Conservation (phyloP, 2,797 vertebrate genomes). For the Adrianichthys oophorus region DNA sequence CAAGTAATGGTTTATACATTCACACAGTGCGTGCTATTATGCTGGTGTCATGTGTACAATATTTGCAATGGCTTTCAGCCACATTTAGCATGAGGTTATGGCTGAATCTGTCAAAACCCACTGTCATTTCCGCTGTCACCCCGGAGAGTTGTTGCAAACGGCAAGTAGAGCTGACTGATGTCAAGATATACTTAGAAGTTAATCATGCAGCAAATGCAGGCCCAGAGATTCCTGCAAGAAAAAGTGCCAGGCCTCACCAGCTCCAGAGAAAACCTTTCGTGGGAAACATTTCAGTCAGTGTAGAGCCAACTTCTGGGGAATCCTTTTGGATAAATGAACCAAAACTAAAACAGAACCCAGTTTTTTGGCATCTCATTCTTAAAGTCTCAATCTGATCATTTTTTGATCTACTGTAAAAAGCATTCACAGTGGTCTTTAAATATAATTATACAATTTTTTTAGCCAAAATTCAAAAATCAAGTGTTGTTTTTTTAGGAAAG, state of each 20-base stretch:
- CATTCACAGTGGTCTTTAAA: too few relatives aligned
- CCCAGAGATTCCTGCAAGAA: slow-evolving; percentile 52
- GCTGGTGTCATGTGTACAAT: slow-evolving; percentile 49
- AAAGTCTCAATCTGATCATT: slow-evolving; percentile 15
- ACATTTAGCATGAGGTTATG: slow-evolving; percentile 53
- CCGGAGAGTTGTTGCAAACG: slow-evolving; percentile 53
- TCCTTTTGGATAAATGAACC: slow-evolving; percentile 38
- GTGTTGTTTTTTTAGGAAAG: too few relatives aligned
- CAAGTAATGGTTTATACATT: slow-evolving; percentile 23
- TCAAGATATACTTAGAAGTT: slow-evolving; percentile 72
- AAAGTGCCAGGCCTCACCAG: slow-evolving; percentile 48
- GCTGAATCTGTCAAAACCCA: slow-evolving; percentile 55
- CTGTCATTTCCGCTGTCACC: slow-evolving; percentile 59
- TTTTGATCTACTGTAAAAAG: slow-evolving; percentile 14
- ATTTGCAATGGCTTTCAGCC: slow-evolving; percentile 52
- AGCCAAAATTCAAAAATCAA: too few relatives aligned
- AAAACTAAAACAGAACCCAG: slow-evolving; percentile 28
- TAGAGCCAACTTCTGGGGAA: slow-evolving; percentile 27
- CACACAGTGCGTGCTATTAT: slow-evolving; percentile 36
- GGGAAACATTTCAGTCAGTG: slow-evolving; percentile 57
- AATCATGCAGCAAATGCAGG: slow-evolving; percentile 76
- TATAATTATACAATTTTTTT: too few relatives aligned
- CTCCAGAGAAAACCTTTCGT: slow-evolving; percentile 50
- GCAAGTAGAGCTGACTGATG: slow-evolving; percentile 62
- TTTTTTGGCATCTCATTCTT: slow-evolving; percentile 28